A percentile compares a stretch with the other conserved stretches of the same genome.
These are phyloP conservation scores for Chloropsis hardwickii DNA, from an alignment of 2,113 vertebrate species.

Conservation along the genomic window DNA sequence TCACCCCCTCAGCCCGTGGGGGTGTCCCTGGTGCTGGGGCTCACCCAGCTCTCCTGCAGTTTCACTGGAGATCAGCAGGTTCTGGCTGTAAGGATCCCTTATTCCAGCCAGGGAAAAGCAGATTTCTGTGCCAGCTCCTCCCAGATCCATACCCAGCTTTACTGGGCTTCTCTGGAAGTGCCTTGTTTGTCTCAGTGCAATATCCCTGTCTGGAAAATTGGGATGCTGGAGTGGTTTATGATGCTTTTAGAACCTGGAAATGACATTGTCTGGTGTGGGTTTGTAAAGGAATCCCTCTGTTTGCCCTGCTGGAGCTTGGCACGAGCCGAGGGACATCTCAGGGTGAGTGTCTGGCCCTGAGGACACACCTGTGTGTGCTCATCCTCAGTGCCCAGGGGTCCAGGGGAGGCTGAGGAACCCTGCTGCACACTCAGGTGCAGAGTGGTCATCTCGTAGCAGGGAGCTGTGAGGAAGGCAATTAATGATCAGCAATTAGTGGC, in stretches of 20 bases:
- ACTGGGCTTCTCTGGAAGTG: neutral
- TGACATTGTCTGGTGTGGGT: neutral
- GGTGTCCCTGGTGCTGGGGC: neutral
- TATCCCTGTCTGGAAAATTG: neutral
- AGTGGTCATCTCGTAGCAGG: rapidly evolving
- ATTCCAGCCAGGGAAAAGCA: neutral
- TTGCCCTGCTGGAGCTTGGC: neutral
- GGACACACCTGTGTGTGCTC: neutral
- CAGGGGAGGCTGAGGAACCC: neutral
- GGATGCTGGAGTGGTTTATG: neutral
- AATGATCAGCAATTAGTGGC: neutral
- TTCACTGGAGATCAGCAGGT: neutral
- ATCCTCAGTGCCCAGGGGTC: neutral
- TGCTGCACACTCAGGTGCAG: neutral
- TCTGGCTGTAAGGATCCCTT: neutral
- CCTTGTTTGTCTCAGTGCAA: neutral
- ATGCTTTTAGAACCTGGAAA: neutral
- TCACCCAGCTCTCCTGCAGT: neutral
- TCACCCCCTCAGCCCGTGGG: neutral
- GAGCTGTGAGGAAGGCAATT: neutral
- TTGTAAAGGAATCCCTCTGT: neutral
- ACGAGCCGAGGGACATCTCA: neutral
- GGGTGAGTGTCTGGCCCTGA: neutral
- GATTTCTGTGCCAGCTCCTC: neutral
- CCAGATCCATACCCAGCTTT: neutral